Evolutionary conservation across 2,888 invertebrate genomes (phyloP).

Genomic region (Tetranychus piercei): DNA sequence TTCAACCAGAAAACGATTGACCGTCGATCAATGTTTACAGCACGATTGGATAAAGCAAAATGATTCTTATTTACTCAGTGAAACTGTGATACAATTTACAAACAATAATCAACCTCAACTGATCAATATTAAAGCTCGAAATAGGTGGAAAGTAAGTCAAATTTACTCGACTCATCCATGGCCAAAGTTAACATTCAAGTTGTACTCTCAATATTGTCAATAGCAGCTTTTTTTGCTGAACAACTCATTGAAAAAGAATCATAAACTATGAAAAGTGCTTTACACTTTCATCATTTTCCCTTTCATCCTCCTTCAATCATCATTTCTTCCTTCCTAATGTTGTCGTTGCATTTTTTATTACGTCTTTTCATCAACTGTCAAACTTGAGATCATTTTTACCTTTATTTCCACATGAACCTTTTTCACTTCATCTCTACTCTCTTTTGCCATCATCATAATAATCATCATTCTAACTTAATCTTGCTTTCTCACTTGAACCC

Average conservation of each 20-base stretch:
- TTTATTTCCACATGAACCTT: neutral
- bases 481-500: neutral
- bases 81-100: neutral
- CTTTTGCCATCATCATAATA: neutral
- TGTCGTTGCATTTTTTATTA: neutral
- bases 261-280: neutral
- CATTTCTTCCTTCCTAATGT: neutral
- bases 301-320: neutral
- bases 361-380: neutral
- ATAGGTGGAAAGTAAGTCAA: neutral
- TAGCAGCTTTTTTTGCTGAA: neutral
- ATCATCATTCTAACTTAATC: neutral
- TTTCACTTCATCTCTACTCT: neutral
- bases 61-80: neutral
- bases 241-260: neutral
- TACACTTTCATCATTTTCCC: neutral
- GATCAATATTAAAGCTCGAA: neutral
- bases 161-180: neutral
- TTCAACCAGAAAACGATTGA: conserved; percentile 39
- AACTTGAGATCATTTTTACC: neutral
- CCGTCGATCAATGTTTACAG: conserved; percentile 42
- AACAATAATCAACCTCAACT: neutral
- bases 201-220: neutral
- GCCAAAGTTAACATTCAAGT: too few relatives aligned
- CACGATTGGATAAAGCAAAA: conserved; percentile 42